These are phyloP conservation scores for Chaenocephalus aceratus DNA, from an alignment of 2,113 vertebrate species.

Conservation along the genomic window DNA sequence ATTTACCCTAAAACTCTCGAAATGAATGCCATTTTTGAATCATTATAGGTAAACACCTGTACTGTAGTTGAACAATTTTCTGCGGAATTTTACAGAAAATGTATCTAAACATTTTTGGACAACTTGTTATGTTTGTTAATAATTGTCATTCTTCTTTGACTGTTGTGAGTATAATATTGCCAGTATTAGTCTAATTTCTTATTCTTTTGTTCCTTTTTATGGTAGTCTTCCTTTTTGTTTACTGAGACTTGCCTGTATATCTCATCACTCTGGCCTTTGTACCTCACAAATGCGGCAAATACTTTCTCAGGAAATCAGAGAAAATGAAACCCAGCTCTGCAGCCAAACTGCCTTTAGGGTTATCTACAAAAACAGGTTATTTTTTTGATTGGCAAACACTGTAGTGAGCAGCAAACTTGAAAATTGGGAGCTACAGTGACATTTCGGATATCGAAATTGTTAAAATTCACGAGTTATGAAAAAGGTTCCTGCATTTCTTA, in stretches of 20 bases:
- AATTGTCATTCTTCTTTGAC: background rate
- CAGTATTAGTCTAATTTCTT: background rate
- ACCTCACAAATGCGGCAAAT: background rate
- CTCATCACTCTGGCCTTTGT: constrained; percentile 7
- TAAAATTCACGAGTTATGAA: constrained; percentile 12
- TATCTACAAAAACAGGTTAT: background rate
- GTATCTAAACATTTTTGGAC: background rate
- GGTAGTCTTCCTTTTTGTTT: constrained; percentile 1
- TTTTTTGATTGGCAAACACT: background rate
- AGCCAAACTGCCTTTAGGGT: constrained; percentile 13
- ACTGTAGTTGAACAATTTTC: background rate
- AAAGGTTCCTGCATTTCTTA: too few species aligned
- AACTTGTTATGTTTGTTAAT: background rate
- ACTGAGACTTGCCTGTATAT: background rate
- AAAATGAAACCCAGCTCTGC: constrained; percentile 6
- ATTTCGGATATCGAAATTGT: background rate
- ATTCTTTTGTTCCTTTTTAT: background rate
- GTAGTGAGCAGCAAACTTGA: background rate
- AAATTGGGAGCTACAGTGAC: background rate
- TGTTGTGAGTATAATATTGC: background rate
- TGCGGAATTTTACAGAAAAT: background rate
- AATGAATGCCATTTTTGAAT: too few species aligned
- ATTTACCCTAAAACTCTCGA: too few species aligned
- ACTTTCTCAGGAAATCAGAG: background rate
- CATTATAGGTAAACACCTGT: background rate